A percentile compares a stretch with the other conserved stretches of the same genome.
Conservation (phyloP, 2,113 vertebrate species). For the Sylvia atricapilla region DNA sequence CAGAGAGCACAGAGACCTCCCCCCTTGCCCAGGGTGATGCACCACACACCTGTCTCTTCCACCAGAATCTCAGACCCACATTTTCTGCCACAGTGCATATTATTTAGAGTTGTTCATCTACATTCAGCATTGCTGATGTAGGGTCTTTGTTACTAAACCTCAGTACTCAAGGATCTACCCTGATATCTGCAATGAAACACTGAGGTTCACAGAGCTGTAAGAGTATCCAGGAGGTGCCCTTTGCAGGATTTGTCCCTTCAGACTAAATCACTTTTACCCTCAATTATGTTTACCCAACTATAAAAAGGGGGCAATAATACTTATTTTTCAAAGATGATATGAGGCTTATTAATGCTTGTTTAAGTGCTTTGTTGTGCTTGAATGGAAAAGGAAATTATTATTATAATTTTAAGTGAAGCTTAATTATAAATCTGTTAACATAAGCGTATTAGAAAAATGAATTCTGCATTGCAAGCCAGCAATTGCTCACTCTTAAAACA, state of each 20-base stretch:
- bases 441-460: constrained; percentile 9
- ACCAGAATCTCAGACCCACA: background rate
- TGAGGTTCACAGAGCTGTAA: background rate
- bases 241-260: background rate
- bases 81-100: background rate
- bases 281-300: background rate
- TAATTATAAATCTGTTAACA: constrained; percentile 50
- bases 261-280: background rate
- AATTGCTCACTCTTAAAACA: background rate
- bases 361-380: constrained; percentile 34
- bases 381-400: constrained; percentile 28
- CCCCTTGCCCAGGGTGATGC: background rate
- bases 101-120: background rate
- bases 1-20: background rate
- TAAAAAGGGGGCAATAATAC: constrained; percentile 6
- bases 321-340: background rate
- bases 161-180: background rate
- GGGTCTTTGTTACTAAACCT: background rate
- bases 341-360: constrained; percentile 36
- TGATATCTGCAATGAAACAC: background rate
- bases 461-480: background rate
- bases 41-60: background rate
- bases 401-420: constrained; percentile 25
- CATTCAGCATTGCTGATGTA: background rate
- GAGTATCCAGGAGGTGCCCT: background rate